Base-by-base conservation (phyloP, 2,797 vertebrate genomes). In the Lateolabrax maculatus region DNA sequence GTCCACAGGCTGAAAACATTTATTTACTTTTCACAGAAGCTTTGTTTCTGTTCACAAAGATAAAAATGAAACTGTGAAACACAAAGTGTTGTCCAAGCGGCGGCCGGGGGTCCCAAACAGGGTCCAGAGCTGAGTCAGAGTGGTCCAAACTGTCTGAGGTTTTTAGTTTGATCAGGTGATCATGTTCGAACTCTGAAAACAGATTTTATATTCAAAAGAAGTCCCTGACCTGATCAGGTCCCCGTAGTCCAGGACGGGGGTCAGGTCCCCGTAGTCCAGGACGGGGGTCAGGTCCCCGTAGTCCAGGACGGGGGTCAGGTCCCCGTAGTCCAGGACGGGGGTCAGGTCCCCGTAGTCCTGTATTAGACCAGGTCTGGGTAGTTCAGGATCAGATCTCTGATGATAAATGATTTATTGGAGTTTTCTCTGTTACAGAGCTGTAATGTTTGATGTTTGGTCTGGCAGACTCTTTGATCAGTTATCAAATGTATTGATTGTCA, bases 21-120 rank as follows among this genome's bases (percentile, higher is more conserved):
- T 34, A n/a, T n/a, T n/a, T n/a, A n/a, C 19, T 23, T 80, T 34
- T 13, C 41, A 12, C 58, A 51, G 63, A 65, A 43, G 27, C 19
- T 61, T 64, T 25, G 10, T 66, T 75, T 66, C 61, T 11, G 44
- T 75, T 66, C 51, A 64, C 51, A 16, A 49, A 60, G 15, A 18
- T 16, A 15, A 23, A 29, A 64, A n/a, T 23, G 48, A 72, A 85
- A 84, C 84, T 88, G 84, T 90, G 87, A 90, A 90, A 74, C 23
- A 57, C 21, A 48, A 77, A 72, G 52, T 48, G 68, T 79, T 84
- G 73, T 83, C 46, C 52, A 78, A 76, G 58, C 80, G 60, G 70
- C 84, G 70, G 88, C 72, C 9, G 1, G 18, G 31, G 77, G 56
- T 31, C 71, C 71, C 60, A 52, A 68, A 75, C 73, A 8, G 11